A percentile compares a stretch with the other conserved stretches of the same genome.
Evolutionary conservation across 2,888 invertebrate species (phyloP).

Genomic region (Lysandra bellargus): DNA sequence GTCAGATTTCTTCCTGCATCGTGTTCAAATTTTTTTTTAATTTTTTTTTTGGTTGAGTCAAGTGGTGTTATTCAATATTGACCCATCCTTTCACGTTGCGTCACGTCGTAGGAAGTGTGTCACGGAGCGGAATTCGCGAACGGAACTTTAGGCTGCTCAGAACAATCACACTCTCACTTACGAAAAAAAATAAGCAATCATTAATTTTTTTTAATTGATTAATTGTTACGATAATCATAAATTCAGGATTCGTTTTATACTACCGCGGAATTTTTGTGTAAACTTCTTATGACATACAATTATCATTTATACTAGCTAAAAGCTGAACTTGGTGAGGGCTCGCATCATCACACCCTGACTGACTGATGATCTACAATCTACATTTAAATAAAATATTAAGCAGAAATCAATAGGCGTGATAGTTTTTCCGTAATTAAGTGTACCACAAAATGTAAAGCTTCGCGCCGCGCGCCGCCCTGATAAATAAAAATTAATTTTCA

Average conservation of each 20-base stretch:
- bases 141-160: slow-evolving; percentile 44
- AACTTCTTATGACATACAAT: too few relatives aligned
- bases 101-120: slow-evolving; percentile 46
- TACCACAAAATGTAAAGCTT: too few relatives aligned
- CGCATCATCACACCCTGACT: too few relatives aligned
- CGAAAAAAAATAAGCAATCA: background rate
- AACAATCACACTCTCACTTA: slow-evolving; percentile 33
- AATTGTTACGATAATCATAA: background rate
- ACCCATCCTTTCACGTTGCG: slow-evolving; percentile 48
- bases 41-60: background rate
- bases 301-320: too few relatives aligned
- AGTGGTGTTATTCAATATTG: slow-evolving; percentile 42
- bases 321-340: too few relatives aligned
- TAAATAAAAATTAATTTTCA: too few relatives aligned
- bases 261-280: background rate
- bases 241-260: background rate
- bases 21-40: background rate
- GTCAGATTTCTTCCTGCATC: too few relatives aligned
- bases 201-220: background rate
- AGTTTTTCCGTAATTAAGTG: too few relatives aligned
- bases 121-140: slow-evolving; percentile 49
- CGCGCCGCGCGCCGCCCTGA: too few relatives aligned
- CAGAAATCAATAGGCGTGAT: too few relatives aligned
- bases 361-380: too few relatives aligned
- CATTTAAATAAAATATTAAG: too few relatives aligned